Conservation (phyloP, 2,113 vertebrate species). For the Sinocyclocheilus anshuiensis region DNA sequence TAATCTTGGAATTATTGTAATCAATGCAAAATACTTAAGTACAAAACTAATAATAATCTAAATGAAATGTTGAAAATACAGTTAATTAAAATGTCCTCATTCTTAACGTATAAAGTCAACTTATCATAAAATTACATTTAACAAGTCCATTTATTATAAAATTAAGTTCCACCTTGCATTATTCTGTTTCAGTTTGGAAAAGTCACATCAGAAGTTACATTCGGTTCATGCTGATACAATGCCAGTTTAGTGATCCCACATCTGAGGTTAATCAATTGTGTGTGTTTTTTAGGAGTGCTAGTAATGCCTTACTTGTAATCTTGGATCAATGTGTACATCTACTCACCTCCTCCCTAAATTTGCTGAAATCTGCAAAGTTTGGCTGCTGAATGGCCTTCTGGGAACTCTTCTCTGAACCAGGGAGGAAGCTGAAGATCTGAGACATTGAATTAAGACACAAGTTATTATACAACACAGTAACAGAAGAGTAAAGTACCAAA, state of each 20-base stretch:
- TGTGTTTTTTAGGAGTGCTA: neutral
- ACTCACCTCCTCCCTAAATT: constrained; percentile 75
- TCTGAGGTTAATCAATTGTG: neutral
- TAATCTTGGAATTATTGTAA: no score
- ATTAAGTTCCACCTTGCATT: neutral
- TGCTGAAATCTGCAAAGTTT: constrained; percentile 75
- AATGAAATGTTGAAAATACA: no score
- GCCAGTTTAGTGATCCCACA: neutral
- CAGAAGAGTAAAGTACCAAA: neutral
- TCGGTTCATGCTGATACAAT: neutral
- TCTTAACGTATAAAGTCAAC: no score
- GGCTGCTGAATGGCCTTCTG: constrained; percentile 68
- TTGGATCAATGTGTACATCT: neutral
- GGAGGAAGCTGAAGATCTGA: constrained; percentile 69
- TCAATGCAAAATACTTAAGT: no score
- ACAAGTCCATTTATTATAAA: no score
- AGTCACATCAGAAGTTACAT: neutral
- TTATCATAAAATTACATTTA: no score
- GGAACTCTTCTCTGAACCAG: constrained; percentile 57
- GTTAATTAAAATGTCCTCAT: no score
- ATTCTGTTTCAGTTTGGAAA: neutral
- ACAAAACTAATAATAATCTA: no score
- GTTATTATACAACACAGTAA: neutral
- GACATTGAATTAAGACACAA: neutral
- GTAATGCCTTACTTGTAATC: neutral